Evolutionary conservation across 2,888 invertebrate species (phyloP), one percentile per base, ranked within the genome.

Genomic region (Lasioglossum lativentre): DNA sequence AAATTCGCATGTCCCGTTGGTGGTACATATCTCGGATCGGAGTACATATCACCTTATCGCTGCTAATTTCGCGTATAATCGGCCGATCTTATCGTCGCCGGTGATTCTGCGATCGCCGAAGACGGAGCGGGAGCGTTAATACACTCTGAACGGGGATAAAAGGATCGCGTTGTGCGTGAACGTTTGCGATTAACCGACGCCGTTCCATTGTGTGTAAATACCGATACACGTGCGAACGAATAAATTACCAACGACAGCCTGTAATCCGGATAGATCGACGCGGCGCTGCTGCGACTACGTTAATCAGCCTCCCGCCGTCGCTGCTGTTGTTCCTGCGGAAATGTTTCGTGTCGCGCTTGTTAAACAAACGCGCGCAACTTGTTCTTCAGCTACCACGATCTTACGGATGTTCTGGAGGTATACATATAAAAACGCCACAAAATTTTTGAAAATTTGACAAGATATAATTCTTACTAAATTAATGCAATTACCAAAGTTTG

Each of bases 121-220:
- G 59, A 59, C 14, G 27, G 59, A 27, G 56, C 27, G 63, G 5
- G 27, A 30, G 63, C 63, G 30, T 27, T 73, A 5, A 70, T 45
- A 12, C 27, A 12, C 8, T 12, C 34, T 16, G 23, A 56, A 27
- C 16, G 45, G 27, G 74, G 73, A 74, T 73, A 80, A 80, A 82
- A 70, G n/a, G 45, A 72, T 56, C 72, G 42, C 30, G 66, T 83
- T 75, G 75, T 56, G 72, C 66, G 83, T 76, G 75, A 68, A 73
- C 73, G 4, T 30, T 30, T 2, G 66, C 76, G 76, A 76, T 83
- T 82, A 83, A 82, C 38, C 34, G 56, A 77, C 30, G 16, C 40
- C 76, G 72, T 14, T n/a, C 76, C 14, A 82, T 83, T 83, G 82
- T 83, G 74, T 83, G 82, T 45, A 83, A 83, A 83, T 83, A 76